These are phyloP conservation scores for Dynastes maya DNA, from an alignment of 2,888 invertebrate species.

Conservation along the genomic window DNA sequence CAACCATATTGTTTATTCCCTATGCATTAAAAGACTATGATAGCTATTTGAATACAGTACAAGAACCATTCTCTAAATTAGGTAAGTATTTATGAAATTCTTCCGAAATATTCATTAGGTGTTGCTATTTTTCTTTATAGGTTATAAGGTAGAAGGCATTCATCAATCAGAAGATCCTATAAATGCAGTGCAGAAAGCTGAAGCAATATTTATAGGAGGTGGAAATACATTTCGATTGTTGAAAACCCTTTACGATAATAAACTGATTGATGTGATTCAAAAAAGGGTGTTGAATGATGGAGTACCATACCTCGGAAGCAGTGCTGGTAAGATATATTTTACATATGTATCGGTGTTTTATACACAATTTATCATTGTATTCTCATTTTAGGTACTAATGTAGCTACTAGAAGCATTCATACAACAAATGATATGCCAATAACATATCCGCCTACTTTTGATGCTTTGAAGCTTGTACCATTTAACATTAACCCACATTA, in stretches of 20 bases:
- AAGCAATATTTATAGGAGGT: constrained; percentile 85
- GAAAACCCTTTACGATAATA: constrained; percentile 79
- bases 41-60: constrained; percentile 77
- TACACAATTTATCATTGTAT: neutral
- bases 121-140: constrained; percentile 60
- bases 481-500: constrained; percentile 93
- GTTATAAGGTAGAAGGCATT: constrained; percentile 77
- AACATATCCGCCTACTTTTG: constrained; percentile 82
- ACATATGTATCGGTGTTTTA: no score
- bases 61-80: constrained; percentile 76
- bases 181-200: constrained; percentile 74
- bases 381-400: constrained; percentile 75
- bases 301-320: constrained; percentile 59
- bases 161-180: constrained; percentile 76
- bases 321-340: constrained; percentile 55
- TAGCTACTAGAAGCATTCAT: constrained; percentile 84
- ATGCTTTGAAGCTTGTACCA: constrained; percentile 81
- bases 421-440: constrained; percentile 94
- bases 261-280: constrained; percentile 77
- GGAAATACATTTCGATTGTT: constrained; percentile 87
- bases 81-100: constrained; percentile 68
- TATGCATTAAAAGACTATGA: constrained; percentile 81
- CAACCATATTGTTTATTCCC: constrained; percentile 81
- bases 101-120: neutral
- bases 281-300: constrained; percentile 74